A percentile compares a stretch with the other conserved stretches of the same genome.
phyloP scores from a whole-genome alignment of 1,140 invertebrate genomes.

The Ceratoteleas bidentatus region DNA sequence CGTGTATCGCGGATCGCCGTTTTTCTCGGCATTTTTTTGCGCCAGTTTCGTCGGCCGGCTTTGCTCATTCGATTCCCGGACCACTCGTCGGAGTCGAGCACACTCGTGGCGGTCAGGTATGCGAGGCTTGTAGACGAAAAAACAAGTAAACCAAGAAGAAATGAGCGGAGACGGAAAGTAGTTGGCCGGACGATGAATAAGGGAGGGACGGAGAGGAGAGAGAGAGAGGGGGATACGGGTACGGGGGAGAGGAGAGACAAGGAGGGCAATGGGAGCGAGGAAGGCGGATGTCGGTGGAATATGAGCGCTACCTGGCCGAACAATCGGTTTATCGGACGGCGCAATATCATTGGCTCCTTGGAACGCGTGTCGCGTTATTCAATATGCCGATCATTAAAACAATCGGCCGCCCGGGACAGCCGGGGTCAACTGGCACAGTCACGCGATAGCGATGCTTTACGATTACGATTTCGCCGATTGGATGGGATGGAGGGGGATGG shows the following conservation, averaged over 20 bases:
- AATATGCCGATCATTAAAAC: constrained; percentile 54
- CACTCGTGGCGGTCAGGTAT: too few species aligned
- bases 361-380: constrained; percentile 63
- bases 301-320: constrained; percentile 67
- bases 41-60: too few species aligned
- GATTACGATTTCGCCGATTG: constrained; percentile 4
- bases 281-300: constrained; percentile 53
- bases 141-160: constrained; percentile 68
- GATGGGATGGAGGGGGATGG: too few species aligned
- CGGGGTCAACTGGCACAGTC: constrained; percentile 14
- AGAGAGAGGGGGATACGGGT: constrained; percentile 8
- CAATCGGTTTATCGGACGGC: constrained; percentile 73
- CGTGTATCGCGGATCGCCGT: too few species aligned
- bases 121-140: constrained; percentile 75
- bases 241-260: constrained; percentile 29
- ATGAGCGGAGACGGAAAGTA: constrained; percentile 71
- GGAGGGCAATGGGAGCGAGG: constrained; percentile 25
- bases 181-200: constrained; percentile 38
- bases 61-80: too few species aligned
- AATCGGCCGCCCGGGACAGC: constrained; percentile 19
- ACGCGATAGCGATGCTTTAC: constrained; percentile 14
- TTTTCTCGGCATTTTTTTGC: too few species aligned
- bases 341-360: constrained; percentile 75
- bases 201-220: constrained; percentile 5
- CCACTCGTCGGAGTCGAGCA: too few species aligned